phyloP scores from a whole-genome alignment of 2,113 vertebrate genomes.

The Pedionomus torquatus region DNA sequence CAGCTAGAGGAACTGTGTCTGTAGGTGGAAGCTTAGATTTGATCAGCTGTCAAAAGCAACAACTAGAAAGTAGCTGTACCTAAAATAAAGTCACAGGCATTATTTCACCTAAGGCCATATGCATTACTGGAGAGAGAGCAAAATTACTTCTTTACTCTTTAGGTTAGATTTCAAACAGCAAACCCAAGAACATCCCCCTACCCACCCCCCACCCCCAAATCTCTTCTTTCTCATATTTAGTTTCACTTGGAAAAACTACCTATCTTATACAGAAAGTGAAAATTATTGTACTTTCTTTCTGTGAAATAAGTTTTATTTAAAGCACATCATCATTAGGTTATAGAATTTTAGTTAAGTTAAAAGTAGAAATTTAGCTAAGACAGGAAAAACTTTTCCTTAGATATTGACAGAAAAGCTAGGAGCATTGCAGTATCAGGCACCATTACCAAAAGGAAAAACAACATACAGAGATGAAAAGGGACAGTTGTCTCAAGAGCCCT shows the following conservation, averaged over 20 bases:
- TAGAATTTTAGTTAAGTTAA: background rate
- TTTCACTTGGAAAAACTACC: background rate
- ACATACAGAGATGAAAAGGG: background rate
- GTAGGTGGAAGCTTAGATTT: background rate
- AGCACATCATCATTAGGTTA: background rate
- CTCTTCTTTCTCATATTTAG: background rate
- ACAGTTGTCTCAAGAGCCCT: background rate
- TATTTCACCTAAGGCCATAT: background rate
- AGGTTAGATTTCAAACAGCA: background rate
- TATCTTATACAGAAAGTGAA: background rate
- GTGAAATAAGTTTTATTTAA: background rate
- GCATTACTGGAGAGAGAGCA: background rate
- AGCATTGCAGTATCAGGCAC: background rate
- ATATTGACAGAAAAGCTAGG: background rate
- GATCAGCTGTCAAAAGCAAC: background rate
- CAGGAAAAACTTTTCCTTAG: background rate
- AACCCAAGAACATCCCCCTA: background rate
- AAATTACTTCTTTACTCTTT: background rate
- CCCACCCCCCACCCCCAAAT: no score
- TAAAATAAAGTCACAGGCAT: background rate
- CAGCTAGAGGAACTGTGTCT: background rate
- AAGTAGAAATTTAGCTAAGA: background rate
- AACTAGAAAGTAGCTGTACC: background rate
- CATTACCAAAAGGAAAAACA: background rate
- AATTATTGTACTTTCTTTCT: background rate